Conservation (phyloP, 2,797 vertebrate species). For the Melanotaenia maccullochi region DNA sequence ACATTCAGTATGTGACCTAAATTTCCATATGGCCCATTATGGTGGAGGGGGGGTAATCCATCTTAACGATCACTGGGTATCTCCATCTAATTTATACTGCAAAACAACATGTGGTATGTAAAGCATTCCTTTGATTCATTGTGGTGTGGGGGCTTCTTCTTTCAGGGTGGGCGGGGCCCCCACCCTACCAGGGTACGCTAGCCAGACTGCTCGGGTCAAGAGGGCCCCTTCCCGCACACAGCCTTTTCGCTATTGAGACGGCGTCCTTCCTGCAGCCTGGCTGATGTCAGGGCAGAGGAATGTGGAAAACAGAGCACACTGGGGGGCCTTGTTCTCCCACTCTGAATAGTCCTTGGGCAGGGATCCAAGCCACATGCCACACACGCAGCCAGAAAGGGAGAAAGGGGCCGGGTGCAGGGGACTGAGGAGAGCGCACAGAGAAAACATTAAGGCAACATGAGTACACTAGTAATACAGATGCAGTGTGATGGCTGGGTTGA, state of each 20-base stretch:
- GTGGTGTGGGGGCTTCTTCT: conserved; percentile 52
- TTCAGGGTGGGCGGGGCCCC: conserved; percentile 44
- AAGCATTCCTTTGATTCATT: conserved; percentile 79
- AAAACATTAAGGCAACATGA: conserved; percentile 16
- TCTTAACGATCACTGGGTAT: conserved; percentile 62
- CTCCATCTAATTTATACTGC: conserved; percentile 67
- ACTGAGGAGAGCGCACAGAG: not conserved
- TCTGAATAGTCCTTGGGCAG: conserved; percentile 61
- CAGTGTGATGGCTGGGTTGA: conserved; percentile 1
- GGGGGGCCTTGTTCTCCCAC: conserved; percentile 77
- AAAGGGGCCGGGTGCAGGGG: not conserved
- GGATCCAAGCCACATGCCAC: conserved; percentile 72
- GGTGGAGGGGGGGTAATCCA: conserved; percentile 65
- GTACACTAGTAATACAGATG: not conserved
- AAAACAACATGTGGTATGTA: conserved; percentile 79
- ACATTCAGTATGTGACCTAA: conserved; percentile 73
- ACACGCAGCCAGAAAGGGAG: conserved; percentile 56
- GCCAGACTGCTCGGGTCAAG: conserved; percentile 71
- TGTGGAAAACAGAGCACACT: conserved; percentile 78
- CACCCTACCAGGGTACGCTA: conserved; percentile 29
- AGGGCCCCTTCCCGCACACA: conserved; percentile 69
- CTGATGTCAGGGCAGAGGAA: conserved; percentile 79
- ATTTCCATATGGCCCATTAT: conserved; percentile 68
- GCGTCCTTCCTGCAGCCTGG: conserved; percentile 65
- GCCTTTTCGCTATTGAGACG: conserved; percentile 35